Evolutionary conservation across 2,888 invertebrate genomes (phyloP).

Genomic region (Cephonodes hylas): DNA sequence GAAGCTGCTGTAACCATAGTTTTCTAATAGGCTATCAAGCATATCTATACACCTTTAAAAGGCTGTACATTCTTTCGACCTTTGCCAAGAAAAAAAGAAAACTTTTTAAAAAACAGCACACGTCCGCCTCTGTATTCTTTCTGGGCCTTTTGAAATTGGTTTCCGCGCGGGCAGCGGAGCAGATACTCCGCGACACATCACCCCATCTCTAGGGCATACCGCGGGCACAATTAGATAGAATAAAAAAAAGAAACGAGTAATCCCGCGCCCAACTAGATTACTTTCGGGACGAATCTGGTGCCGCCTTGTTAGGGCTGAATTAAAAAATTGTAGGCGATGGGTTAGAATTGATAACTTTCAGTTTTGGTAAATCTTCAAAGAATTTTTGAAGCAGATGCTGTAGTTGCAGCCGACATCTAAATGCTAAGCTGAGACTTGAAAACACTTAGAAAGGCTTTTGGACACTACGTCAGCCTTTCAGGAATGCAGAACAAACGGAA

Average conservation of each 20-base stretch:
- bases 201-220: constrained; percentile 71
- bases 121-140: constrained; percentile 56
- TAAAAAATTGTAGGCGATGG: background rate
- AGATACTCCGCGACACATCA: constrained; percentile 62
- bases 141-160: constrained; percentile 72
- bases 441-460: too few relatives aligned
- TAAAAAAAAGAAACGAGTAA: constrained; percentile 60
- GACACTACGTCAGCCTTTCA: too few relatives aligned
- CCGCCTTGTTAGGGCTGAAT: background rate
- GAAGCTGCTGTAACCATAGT: too few relatives aligned
- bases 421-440: too few relatives aligned
- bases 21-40: too few relatives aligned
- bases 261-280: constrained; percentile 52
- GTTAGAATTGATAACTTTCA: background rate
- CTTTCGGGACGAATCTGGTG: constrained; percentile 40
- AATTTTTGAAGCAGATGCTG: background rate
- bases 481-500: too few relatives aligned
- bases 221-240: constrained; percentile 69
- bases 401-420: too few relatives aligned
- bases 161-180: constrained; percentile 56
- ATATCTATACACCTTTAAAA: too few relatives aligned
- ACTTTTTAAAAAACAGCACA: constrained; percentile 14
- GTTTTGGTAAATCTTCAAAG: background rate
- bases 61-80: too few relatives aligned
- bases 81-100: too few relatives aligned